Percentiles rank a stretch among this genome's conserved stretches.
phyloP scores from a whole-genome alignment of 2,888 invertebrate genomes.

The Polydrusus tereticollis region DNA sequence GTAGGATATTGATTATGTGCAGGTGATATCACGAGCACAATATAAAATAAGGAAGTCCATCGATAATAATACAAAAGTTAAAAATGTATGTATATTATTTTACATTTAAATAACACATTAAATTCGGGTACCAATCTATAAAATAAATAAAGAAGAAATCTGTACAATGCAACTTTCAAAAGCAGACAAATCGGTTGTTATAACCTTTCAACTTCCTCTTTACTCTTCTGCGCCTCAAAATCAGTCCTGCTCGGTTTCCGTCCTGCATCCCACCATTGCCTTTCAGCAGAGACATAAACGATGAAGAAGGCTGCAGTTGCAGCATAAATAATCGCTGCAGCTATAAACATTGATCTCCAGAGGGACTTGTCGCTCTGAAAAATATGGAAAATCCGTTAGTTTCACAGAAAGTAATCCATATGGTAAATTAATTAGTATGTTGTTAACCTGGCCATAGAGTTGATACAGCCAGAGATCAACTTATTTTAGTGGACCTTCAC shows the following conservation, averaged over 20 bases:
- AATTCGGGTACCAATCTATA: background rate
- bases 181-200: background rate
- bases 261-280: conserved; percentile 50
- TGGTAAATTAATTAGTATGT: no score
- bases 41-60: no score
- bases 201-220: conserved; percentile 9
- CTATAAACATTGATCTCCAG: conserved; percentile 53
- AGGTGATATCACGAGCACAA: no score
- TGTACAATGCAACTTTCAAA: background rate
- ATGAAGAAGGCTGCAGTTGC: conserved; percentile 49
- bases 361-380: conserved; percentile 51
- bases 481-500: no score
- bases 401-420: background rate
- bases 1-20: no score
- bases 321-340: conserved; percentile 48
- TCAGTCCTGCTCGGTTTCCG: background rate
- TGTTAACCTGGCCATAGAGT: no score
- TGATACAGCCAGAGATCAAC: no score
- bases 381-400: conserved; percentile 19
- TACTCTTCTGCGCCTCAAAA: background rate
- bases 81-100: no score
- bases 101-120: no score
- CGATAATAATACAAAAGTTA: no score
- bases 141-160: background rate
- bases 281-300: conserved; percentile 42